Percentiles rank a stretch among this genome's conserved stretches.
These are phyloP conservation scores for Lanius collurio DNA, from an alignment of 2,113 vertebrate genomes.

Conservation along the genomic window DNA sequence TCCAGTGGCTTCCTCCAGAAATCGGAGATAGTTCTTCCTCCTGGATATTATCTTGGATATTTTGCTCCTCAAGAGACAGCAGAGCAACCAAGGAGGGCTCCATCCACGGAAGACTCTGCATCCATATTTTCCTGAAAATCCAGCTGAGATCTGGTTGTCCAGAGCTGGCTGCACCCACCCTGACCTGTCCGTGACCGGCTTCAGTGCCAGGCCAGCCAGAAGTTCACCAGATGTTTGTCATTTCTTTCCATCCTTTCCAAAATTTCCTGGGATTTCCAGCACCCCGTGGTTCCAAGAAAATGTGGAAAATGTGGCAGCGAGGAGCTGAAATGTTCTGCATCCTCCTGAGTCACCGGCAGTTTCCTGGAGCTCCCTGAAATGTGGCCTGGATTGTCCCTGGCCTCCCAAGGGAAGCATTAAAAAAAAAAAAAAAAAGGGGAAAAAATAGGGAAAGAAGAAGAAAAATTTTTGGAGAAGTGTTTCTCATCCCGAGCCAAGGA, in stretches of 20 bases:
- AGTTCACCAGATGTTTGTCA: background rate
- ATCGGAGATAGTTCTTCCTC: background rate
- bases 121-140: background rate
- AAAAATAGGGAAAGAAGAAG: background rate
- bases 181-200: background rate
- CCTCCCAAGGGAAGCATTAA: background rate
- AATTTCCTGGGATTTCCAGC: background rate
- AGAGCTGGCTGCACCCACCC: background rate
- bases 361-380: background rate
- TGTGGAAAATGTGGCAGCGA: background rate
- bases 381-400: accelerated
- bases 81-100: background rate
- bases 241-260: background rate
- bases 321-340: background rate
- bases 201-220: background rate
- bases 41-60: background rate
- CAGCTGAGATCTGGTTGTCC: background rate
- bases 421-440: background rate
- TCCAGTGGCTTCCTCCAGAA: background rate
- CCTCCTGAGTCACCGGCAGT: background rate
- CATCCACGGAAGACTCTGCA: accelerated
- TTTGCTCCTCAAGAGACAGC: background rate
- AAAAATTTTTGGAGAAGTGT: background rate
- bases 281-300: accelerated
- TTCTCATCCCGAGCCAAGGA: background rate